These are phyloP conservation scores for Aethes cnicana DNA, from an alignment of 2,888 invertebrate genomes.

Conservation along the genomic window DNA sequence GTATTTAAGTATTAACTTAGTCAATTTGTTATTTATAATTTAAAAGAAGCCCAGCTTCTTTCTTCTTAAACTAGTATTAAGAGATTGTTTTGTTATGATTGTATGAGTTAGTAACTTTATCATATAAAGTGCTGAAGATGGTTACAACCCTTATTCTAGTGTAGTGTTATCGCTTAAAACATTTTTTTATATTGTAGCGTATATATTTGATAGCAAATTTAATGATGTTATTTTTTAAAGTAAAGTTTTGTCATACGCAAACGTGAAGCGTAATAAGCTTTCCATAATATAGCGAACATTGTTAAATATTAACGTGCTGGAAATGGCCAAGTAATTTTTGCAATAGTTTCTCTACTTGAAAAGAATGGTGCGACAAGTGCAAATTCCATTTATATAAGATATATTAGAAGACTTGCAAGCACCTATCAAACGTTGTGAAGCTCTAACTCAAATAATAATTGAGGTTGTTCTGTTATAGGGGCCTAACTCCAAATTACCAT, in stretches of 20 bases:
- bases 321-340: no score
- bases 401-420: no score
- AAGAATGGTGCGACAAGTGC: no score
- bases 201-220: conserved; percentile 62
- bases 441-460: no score
- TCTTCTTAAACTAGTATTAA: conserved; percentile 2
- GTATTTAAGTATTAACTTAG: neutral
- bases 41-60: conserved; percentile 14
- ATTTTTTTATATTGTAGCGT: conserved; percentile 56
- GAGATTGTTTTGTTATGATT: neutral
- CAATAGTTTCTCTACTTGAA: no score
- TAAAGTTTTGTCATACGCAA: conserved; percentile 52
- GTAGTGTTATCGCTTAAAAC: conserved; percentile 51
- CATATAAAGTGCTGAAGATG: conserved; percentile 14
- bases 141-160: conserved; percentile 46
- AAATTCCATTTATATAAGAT: no score
- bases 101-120: conserved; percentile 4
- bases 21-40: neutral
- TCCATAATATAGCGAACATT: conserved; percentile 36
- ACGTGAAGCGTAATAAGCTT: conserved; percentile 53
- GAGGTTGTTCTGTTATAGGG: no score
- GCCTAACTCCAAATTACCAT: no score
- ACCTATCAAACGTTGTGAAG: no score
- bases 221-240: conserved; percentile 57
- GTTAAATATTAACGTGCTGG: conserved; percentile 3